A percentile compares a stretch with the other conserved stretches of the same genome.
phyloP scores from a whole-genome alignment of 2,797 vertebrate genomes.

The Mormyrus proboscirostris region DNA sequence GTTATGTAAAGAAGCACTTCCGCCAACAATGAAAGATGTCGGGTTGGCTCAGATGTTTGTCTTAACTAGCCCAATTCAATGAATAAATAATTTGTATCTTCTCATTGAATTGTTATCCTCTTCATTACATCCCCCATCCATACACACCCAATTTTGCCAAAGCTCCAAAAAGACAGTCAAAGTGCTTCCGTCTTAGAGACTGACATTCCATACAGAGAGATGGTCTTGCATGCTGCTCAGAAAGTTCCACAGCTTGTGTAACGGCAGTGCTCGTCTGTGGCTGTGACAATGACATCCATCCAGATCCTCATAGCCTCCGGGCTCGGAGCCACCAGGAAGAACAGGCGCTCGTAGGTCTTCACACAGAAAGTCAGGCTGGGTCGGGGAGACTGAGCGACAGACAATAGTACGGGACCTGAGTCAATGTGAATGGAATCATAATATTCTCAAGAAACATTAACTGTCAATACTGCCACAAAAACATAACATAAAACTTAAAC shows the following conservation, averaged over 20 bases:
- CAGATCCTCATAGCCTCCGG: conserved; percentile 87
- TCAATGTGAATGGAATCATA: neutral
- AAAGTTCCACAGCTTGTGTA: conserved; percentile 55
- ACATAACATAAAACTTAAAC: neutral
- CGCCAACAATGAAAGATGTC: neutral
- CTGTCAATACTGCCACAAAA: neutral
- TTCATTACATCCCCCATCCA: neutral
- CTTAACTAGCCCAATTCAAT: neutral
- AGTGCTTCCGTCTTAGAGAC: neutral
- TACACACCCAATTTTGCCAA: neutral
- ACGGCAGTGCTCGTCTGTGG: conserved; percentile 77
- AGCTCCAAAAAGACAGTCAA: neutral
- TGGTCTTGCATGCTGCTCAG: no score
- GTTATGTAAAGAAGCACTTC: neutral
- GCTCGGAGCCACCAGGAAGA: conserved; percentile 79
- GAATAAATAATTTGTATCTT: neutral
- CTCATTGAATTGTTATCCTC: neutral
- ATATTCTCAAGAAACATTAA: neutral
- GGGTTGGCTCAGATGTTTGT: neutral
- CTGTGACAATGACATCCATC: conserved; percentile 88
- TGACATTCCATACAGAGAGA: neutral
- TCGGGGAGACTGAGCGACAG: conserved; percentile 67
- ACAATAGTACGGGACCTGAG: neutral
- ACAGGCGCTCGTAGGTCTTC: conserved; percentile 87
- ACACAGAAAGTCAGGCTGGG: conserved; percentile 83